Evolutionary conservation across 2,113 vertebrate genomes (phyloP).

Genomic region (Pampusana beccarii): DNA sequence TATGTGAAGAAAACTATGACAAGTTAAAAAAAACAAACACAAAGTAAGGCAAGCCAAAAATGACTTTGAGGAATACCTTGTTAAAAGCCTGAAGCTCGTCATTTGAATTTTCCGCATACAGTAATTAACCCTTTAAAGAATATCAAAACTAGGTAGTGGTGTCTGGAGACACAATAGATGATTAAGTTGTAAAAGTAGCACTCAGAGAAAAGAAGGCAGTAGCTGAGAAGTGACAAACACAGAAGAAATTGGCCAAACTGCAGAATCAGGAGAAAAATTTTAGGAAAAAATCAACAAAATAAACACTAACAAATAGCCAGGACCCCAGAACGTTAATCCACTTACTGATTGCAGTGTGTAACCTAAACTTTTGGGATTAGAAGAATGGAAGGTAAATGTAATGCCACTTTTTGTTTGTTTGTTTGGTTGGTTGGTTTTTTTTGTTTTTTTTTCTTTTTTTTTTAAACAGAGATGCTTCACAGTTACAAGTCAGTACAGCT

Average conservation of each 20-base stretch:
- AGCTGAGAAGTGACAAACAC: neutral
- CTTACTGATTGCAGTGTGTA: neutral
- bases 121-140: neutral
- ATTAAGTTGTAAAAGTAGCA: neutral
- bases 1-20: neutral
- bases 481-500: neutral
- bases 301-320: neutral
- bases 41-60: neutral
- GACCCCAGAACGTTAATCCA: neutral
- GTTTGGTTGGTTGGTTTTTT: too few relatives aligned
- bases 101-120: neutral
- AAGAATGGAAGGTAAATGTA: neutral
- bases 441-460: too few relatives aligned
- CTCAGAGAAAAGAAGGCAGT: neutral
- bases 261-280: neutral
- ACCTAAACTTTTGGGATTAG: neutral
- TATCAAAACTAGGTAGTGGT: neutral
- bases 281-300: neutral
- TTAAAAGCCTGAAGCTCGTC: neutral
- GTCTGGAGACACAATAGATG: neutral
- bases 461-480: neutral
- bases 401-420: neutral
- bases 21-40: neutral
- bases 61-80: neutral
- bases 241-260: neutral